phyloP scores from a whole-genome alignment of 2,888 invertebrate genomes.

The Dendrolimus houi region DNA sequence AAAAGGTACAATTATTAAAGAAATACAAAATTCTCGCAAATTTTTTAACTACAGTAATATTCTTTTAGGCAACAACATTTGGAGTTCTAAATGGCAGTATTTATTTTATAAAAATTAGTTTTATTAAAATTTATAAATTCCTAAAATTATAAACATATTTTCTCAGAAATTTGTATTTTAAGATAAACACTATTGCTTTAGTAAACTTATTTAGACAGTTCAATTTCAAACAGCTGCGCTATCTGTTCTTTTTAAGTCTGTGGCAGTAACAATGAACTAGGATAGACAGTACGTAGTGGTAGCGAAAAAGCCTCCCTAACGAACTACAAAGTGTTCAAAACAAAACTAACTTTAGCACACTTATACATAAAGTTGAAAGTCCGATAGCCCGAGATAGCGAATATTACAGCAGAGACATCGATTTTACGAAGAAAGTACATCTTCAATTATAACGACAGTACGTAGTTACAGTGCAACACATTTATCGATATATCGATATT shows the following conservation, averaged over 20 bases:
- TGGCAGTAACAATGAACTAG: background rate
- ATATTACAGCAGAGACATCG: constrained; percentile 7
- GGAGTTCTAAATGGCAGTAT: too few species aligned
- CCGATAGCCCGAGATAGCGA: constrained; percentile 10
- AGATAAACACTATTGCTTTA: too few species aligned
- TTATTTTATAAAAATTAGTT: too few species aligned
- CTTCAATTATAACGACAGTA: constrained; percentile 3
- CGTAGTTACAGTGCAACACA: background rate
- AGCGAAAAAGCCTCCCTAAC: constrained; percentile 47
- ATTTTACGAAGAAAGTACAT: background rate
- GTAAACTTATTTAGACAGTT: too few species aligned
- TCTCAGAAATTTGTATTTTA: too few species aligned
- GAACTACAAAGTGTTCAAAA: constrained; percentile 12
- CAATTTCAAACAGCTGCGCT: constrained; percentile 14
- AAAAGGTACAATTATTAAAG: too few species aligned
- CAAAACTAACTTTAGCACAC: constrained; percentile 24
- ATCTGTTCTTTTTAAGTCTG: constrained; percentile 7
- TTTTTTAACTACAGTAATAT: constrained; percentile 6
- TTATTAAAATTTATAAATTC: too few species aligned
- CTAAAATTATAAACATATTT: too few species aligned
- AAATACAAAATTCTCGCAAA: constrained; percentile 5
- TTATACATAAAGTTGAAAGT: constrained; percentile 16
- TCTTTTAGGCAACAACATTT: too few species aligned
- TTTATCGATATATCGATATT: too few species aligned
- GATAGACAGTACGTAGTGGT: constrained; percentile 28